These are phyloP conservation scores for Cryptocephalus primarius DNA, from an alignment of 2,888 invertebrate species.

Conservation along the genomic window DNA sequence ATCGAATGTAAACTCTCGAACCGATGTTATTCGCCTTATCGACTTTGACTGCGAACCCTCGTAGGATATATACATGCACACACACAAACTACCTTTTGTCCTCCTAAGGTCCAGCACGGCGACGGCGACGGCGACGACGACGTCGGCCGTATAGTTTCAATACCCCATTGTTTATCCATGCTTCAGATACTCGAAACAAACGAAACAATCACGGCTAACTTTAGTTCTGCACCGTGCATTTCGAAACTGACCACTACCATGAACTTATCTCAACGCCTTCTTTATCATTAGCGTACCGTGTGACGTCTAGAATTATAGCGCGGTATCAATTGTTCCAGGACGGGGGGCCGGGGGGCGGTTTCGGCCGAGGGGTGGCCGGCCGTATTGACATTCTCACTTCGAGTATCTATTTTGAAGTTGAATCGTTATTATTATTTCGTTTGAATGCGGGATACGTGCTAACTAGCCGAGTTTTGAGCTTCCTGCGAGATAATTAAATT, in stretches of 20 bases:
- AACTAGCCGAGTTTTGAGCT: too few relatives aligned
- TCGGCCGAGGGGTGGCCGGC: neutral
- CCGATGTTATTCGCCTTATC: too few relatives aligned
- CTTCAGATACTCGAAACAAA: conserved; percentile 28
- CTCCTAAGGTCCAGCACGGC: conserved; percentile 11
- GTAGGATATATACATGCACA: neutral
- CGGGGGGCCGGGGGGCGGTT: conserved; percentile 7
- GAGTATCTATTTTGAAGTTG: neutral
- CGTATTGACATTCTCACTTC: conserved; percentile 8
- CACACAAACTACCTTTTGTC: neutral
- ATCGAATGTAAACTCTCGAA: too few relatives aligned
- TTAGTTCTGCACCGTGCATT: conserved; percentile 29
- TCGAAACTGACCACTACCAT: conserved; percentile 22
- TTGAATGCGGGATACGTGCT: too few relatives aligned
- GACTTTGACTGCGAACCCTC: too few relatives aligned
- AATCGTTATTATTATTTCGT: too few relatives aligned
- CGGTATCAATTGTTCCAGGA: conserved; percentile 15
- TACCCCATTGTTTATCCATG: conserved; percentile 28
- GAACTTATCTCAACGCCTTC: conserved; percentile 24
- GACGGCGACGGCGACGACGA: too few relatives aligned
- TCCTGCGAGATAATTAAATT: too few relatives aligned
- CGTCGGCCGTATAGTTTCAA: conserved; percentile 19
- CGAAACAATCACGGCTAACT: conserved; percentile 26
- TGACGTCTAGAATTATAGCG: conserved; percentile 19
- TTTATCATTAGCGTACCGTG: conserved; percentile 22